These are phyloP conservation scores for Spodoptera frugiperda DNA, from an alignment of 1,140 invertebrate genomes.

Conservation along the genomic window DNA sequence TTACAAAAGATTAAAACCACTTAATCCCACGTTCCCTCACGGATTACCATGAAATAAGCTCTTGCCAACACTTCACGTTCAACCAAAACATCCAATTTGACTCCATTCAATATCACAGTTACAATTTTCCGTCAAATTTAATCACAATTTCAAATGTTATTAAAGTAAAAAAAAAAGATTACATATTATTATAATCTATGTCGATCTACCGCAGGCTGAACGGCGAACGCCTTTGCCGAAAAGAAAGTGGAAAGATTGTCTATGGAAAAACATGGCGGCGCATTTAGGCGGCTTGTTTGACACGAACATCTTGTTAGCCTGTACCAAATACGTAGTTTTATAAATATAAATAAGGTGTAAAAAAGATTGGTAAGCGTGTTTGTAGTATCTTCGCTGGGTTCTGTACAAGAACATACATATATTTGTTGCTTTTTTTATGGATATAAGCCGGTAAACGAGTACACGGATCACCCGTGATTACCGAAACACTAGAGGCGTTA, in stretches of 20 bases:
- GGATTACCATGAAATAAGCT: slow-evolving; percentile 16
- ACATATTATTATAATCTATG: slow-evolving; percentile 36
- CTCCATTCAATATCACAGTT: slow-evolving; percentile 26
- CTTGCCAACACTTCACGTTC: slow-evolving; percentile 19
- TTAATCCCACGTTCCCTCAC: slow-evolving; percentile 1
- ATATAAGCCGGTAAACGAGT: too few relatives aligned
- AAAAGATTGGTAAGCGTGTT: slow-evolving; percentile 14
- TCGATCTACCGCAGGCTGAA: slow-evolving; percentile 41
- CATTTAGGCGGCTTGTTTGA: slow-evolving; percentile 48
- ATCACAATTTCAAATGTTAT: slow-evolving; percentile 38
- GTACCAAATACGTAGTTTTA: slow-evolving; percentile 51
- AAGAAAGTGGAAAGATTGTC: slow-evolving; percentile 52
- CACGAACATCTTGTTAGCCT: slow-evolving; percentile 53
- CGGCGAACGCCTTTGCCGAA: slow-evolving; percentile 50
- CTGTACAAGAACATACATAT: neutral
- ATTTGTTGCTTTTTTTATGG: neutral
- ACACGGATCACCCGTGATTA: too few relatives aligned
- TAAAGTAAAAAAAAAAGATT: slow-evolving; percentile 44
- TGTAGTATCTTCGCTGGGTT: neutral
- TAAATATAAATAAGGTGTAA: slow-evolving; percentile 52
- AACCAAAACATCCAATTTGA: slow-evolving; percentile 43
- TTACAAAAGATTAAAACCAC: neutral
- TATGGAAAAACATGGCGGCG: slow-evolving; percentile 46
- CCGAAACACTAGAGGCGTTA: too few relatives aligned
- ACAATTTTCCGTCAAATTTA: slow-evolving; percentile 48